Evolutionary conservation across 1,140 invertebrate genomes (phyloP).

Genomic region (Apis laboriosa): DNA sequence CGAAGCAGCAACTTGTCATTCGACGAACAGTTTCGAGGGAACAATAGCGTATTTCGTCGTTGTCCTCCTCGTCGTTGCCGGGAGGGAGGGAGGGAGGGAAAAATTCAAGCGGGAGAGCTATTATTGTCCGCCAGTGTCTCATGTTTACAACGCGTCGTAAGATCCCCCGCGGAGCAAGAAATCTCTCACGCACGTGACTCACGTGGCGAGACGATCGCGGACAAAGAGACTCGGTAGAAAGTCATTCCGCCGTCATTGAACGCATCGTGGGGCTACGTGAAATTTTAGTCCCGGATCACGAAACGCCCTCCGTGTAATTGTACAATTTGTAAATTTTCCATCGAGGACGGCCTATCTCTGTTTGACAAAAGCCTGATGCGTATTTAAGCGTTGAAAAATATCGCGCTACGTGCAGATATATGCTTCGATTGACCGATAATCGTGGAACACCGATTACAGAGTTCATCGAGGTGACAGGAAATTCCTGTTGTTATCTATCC

Average conservation of each 20-base stretch:
- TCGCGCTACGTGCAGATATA: background rate
- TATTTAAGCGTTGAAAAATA: background rate
- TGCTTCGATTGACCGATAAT: constrained; percentile 41
- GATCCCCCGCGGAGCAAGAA: constrained; percentile 31
- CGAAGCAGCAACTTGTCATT: background rate
- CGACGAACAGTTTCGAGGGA: background rate
- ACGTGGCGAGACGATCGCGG: constrained; percentile 29
- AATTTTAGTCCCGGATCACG: constrained; percentile 1
- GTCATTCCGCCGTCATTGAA: constrained; percentile 25
- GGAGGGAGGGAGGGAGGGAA: background rate
- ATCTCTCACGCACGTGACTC: constrained; percentile 36
- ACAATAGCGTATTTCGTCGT: background rate
- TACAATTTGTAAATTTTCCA: no score
- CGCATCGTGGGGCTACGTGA: background rate
- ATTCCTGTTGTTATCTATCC: background rate
- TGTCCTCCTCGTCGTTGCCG: no score
- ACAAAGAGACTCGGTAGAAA: constrained; percentile 32
- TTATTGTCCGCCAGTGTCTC: constrained; percentile 25
- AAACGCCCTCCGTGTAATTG: background rate
- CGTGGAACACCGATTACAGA: background rate
- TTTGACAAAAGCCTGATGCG: background rate
- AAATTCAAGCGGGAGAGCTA: constrained; percentile 2
- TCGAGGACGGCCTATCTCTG: no score
- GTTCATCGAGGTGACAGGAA: constrained; percentile 25
- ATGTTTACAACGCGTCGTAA: constrained; percentile 2